Conservation (phyloP, 2,113 vertebrate species). For the Meleagris gallopavo region DNA sequence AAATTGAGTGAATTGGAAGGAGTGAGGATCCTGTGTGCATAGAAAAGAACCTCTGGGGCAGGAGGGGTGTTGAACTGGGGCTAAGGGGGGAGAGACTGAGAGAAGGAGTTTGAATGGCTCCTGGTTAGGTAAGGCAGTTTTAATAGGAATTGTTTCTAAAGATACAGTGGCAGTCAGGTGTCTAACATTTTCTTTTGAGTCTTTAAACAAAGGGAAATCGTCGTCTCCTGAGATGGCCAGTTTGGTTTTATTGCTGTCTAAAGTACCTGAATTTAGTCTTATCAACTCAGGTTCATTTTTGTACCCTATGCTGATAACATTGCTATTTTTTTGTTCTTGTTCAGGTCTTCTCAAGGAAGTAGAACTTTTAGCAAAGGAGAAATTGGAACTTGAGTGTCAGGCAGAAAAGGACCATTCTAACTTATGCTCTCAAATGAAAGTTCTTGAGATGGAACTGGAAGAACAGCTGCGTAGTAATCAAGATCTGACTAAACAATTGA, state of each 20-base stretch:
- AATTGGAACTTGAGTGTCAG: conserved; percentile 88
- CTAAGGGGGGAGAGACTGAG: neutral
- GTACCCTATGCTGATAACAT: neutral
- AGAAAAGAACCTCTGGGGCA: neutral
- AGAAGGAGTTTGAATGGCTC: neutral
- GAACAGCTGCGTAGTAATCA: conserved; percentile 85
- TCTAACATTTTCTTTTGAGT: neutral
- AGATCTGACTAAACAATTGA: conserved; percentile 78
- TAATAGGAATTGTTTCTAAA: neutral
- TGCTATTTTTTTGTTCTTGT: neutral
- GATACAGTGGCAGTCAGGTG: neutral
- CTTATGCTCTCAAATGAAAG: conserved; percentile 82
- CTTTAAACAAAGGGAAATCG: neutral
- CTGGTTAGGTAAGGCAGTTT: neutral
- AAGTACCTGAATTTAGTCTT: neutral
- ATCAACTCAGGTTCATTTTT: neutral
- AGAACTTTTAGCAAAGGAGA: conserved; percentile 84
- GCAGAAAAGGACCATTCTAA: conserved; percentile 87
- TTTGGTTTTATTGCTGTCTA: neutral
- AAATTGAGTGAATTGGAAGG: neutral
- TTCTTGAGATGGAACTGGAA: conserved; percentile 89
- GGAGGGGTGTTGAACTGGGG: accelerated
- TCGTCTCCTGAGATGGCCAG: too few relatives aligned
- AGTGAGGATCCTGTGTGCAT: neutral
- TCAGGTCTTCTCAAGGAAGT: conserved; percentile 88